These are phyloP conservation scores for Pseudobourletiella spinata DNA, from an alignment of 1,140 invertebrate genomes.

Conservation along the genomic window DNA sequence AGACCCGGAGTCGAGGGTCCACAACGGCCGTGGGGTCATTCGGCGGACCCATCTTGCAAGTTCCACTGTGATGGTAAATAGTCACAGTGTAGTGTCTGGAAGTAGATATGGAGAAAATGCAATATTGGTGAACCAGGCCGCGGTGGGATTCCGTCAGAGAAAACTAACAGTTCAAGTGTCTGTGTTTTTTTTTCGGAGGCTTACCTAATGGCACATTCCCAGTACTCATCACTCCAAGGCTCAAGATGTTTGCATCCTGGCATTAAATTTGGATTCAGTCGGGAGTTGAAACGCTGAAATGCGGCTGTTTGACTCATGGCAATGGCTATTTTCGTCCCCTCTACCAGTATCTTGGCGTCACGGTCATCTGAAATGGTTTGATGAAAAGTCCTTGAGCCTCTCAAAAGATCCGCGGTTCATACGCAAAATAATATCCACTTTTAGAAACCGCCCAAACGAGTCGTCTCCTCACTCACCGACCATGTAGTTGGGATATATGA, in stretches of 20 bases:
- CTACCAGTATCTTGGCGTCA: constrained; percentile 37
- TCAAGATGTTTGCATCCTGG: constrained; percentile 49
- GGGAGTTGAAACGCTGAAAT: constrained; percentile 43
- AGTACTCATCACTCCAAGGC: constrained; percentile 51
- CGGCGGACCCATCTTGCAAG: constrained; percentile 30
- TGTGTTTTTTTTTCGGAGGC: neutral
- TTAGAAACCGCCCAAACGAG: too few species aligned
- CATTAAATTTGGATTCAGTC: constrained; percentile 48
- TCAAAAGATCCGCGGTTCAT: too few species aligned
- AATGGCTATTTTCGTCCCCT: constrained; percentile 40
- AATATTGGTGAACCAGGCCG: too few species aligned
- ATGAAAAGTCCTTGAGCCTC: too few species aligned
- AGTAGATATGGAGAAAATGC: too few species aligned
- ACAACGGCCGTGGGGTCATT: constrained; percentile 34
- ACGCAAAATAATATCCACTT: neutral
- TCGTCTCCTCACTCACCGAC: constrained; percentile 20
- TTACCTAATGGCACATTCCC: constrained; percentile 38
- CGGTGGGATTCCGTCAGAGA: too few species aligned
- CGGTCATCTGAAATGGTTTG: constrained; percentile 37
- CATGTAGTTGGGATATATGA: constrained; percentile 36
- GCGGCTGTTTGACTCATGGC: constrained; percentile 47
- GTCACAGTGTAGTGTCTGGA: constrained; percentile 33
- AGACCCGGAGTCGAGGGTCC: constrained; percentile 40
- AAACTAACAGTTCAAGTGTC: too few species aligned
- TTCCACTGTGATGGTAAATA: constrained; percentile 40